These are phyloP conservation scores for Spongia lamella DNA, from an alignment of 37 sponge, comb jelly and placozoan genomes.

Conservation along the genomic window DNA sequence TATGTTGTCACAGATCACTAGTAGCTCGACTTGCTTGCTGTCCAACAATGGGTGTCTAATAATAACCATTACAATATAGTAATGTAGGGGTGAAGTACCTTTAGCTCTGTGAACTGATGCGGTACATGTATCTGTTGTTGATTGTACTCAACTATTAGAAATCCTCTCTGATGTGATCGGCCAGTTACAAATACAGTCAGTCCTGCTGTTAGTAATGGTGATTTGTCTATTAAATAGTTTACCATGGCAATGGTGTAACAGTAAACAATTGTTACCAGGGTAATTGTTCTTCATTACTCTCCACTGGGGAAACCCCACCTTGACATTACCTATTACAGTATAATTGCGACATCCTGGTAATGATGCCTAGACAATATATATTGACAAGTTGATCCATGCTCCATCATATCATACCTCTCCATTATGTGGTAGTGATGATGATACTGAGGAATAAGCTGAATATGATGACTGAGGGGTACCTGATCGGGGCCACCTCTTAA, in stretches of 20 bases:
- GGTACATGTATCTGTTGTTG: conserved; percentile 68
- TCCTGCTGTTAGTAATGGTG: conserved; percentile 37
- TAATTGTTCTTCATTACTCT: conserved; percentile 72
- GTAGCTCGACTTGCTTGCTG: too few species aligned
- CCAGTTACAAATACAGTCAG: conserved; percentile 70
- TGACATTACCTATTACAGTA: conserved; percentile 77
- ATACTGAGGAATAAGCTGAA: too few species aligned
- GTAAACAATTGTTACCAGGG: conserved; percentile 40
- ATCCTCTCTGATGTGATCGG: conserved; percentile 75
- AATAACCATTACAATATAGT: too few species aligned
- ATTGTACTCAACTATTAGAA: conserved; percentile 57
- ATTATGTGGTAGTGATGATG: too few species aligned
- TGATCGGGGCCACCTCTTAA: conserved; percentile 70
- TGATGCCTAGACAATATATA: too few species aligned
- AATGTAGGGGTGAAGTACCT: conserved; percentile 29
- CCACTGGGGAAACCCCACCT: conserved; percentile 84
- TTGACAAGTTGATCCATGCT: too few species aligned
- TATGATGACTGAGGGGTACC: too few species aligned
- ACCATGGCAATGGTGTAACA: neutral
- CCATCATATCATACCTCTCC: too few species aligned
- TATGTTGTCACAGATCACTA: too few species aligned
- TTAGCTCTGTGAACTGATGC: conserved; percentile 74
- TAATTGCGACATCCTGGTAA: conserved; percentile 49
- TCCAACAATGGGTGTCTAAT: too few species aligned
- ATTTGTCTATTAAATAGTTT: neutral